Evolutionary conservation across 2,888 invertebrate species (phyloP).

Genomic region (Tetrapedia diversipes): DNA sequence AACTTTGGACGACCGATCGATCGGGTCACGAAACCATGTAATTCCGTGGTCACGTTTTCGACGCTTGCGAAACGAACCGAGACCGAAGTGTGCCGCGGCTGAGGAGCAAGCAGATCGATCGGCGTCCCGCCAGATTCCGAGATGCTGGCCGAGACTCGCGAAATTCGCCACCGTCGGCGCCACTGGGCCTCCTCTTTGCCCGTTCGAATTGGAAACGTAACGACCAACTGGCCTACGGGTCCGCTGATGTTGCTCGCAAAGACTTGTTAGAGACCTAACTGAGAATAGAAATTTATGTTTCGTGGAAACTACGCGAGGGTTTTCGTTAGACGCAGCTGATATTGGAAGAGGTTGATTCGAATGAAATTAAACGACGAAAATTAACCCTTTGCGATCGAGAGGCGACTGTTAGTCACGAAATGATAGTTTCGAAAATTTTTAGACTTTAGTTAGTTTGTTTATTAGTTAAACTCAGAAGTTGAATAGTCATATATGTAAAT

Average conservation of each 20-base stretch:
- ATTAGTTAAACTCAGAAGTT: too few species aligned
- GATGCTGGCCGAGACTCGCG: constrained; percentile 59
- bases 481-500: too few species aligned
- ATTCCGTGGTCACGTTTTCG: constrained; percentile 30
- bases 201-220: constrained; percentile 43
- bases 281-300: too few species aligned
- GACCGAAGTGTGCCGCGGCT: constrained; percentile 52
- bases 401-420: too few species aligned
- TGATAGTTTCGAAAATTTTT: too few species aligned
- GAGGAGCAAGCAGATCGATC: constrained; percentile 75
- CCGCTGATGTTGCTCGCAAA: constrained; percentile 2
- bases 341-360: too few species aligned
- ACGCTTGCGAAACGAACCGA: constrained; percentile 45
- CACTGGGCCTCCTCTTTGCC: constrained; percentile 63
- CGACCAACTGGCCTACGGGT: constrained; percentile 42
- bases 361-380: too few species aligned
- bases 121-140: constrained; percentile 74
- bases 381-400: too few species aligned
- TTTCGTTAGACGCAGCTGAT: too few species aligned
- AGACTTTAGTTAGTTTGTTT: too few species aligned
- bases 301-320: too few species aligned
- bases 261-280: neutral
- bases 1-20: constrained; percentile 17
- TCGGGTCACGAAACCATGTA: constrained; percentile 5
- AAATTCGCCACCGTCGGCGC: constrained; percentile 73